Conservation (phyloP, 2,888 invertebrate species). For the Pseudococcus jackbeardsleyi region DNA sequence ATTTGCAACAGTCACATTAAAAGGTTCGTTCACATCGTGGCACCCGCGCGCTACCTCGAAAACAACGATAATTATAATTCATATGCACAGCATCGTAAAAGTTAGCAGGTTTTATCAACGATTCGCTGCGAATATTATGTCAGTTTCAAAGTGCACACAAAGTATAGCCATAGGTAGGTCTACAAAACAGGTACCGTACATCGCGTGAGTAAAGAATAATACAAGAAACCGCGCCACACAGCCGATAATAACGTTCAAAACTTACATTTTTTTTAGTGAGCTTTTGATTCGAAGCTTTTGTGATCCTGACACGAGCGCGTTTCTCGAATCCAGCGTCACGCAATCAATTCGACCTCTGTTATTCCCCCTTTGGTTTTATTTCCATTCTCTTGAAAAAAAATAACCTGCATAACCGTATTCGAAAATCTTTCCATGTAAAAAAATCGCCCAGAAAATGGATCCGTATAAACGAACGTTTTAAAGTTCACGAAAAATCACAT, state of each 20-base stretch:
- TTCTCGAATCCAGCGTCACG: constrained; percentile 25
- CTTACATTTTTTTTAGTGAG: constrained; percentile 25
- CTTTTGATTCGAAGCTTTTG: constrained; percentile 44
- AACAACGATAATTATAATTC: constrained; percentile 39
- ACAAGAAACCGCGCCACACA: not conserved
- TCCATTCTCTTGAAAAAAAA: not conserved
- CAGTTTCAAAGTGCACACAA: not conserved
- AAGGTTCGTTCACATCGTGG: constrained; percentile 48
- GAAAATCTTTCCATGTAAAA: not conserved
- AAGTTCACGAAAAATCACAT: constrained; percentile 35
- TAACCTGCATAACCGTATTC: not conserved
- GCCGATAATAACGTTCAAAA: constrained; percentile 18
- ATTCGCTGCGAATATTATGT: constrained; percentile 2
- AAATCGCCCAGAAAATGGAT: not conserved
- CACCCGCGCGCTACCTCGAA: not conserved
- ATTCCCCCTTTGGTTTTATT: not conserved
- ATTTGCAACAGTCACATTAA: constrained; percentile 39
- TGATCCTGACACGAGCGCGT: constrained; percentile 46
- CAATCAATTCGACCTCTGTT: constrained; percentile 4
- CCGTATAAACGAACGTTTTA: not conserved
- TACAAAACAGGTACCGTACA: not conserved
- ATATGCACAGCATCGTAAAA: not conserved
- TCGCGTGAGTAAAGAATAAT: constrained; percentile 45
- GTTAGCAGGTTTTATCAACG: constrained; percentile 6
- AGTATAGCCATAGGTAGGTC: not conserved